Evolutionary conservation across 2,113 vertebrate genomes (phyloP).

Genomic region (Marcusenius ussheri): DNA sequence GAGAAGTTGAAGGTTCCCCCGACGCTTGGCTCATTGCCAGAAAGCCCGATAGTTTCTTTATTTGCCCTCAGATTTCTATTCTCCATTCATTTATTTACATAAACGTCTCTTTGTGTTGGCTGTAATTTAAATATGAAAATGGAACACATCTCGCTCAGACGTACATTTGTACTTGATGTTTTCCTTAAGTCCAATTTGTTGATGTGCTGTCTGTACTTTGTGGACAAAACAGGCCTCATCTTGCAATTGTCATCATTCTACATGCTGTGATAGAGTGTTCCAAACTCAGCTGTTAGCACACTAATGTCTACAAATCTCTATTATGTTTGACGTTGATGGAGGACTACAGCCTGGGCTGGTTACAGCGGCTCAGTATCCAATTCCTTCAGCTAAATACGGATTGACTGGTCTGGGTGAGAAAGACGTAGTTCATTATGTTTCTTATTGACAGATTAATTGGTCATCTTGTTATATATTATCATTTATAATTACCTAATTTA

Average conservation of each 20-base stretch:
- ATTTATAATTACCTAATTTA: not conserved
- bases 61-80: not conserved
- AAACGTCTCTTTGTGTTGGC: not conserved
- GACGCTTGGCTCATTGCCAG: not conserved
- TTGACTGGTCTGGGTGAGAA: not conserved
- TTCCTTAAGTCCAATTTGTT: not conserved
- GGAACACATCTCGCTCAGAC: not conserved
- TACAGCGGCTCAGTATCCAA: not conserved
- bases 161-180: not conserved
- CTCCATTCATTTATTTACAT: not conserved
- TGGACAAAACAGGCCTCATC: not conserved
- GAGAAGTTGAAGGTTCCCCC: not conserved
- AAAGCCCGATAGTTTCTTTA: not conserved
- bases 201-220: not conserved
- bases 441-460: not conserved
- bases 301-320: constrained; percentile 1
- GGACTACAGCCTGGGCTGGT: not conserved
- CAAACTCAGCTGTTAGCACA: not conserved
- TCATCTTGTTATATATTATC: not conserved
- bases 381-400: not conserved
- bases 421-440: not conserved
- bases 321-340: constrained; percentile 15
- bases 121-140: not conserved
- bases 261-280: not conserved
- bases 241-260: not conserved